A percentile compares a stretch with the other conserved stretches of the same genome.
These are phyloP conservation scores for Branchipolynoe longqiensis DNA, from an alignment of 2,888 invertebrate genomes.

Conservation along the genomic window DNA sequence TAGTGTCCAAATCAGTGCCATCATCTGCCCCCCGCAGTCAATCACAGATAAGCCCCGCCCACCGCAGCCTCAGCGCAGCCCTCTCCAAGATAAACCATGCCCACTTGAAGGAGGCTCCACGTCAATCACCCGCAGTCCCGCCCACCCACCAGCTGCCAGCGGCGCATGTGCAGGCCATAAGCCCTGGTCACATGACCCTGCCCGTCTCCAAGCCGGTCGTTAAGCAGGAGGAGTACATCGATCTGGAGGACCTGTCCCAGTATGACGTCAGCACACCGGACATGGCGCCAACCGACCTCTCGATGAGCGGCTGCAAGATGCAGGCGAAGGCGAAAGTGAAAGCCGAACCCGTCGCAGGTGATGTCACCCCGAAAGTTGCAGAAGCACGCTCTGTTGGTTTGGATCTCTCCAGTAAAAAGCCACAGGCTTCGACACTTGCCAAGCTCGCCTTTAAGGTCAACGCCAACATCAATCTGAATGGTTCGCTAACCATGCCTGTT, in stretches of 20 bases:
- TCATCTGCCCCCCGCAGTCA: too few species aligned
- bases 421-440: conserved; percentile 59
- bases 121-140: not conserved
- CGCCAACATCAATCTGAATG: conserved; percentile 70
- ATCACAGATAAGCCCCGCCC: not conserved
- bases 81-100: not conserved
- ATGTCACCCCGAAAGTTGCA: not conserved
- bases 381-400: not conserved
- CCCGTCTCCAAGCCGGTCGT: not conserved
- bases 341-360: not conserved
- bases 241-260: conserved; percentile 60
- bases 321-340: not conserved
- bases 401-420: conserved; percentile 38
- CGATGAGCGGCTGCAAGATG: not conserved
- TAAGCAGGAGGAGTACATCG: conserved; percentile 60
- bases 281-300: conserved; percentile 25
- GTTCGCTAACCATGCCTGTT: conserved; percentile 75
- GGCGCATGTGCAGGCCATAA: not conserved
- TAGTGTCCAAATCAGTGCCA: too few species aligned
- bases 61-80: not conserved
- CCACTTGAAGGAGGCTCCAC: not conserved
- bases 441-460: conserved; percentile 64
- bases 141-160: not conserved
- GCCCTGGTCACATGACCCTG: conserved; percentile 52
- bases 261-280: not conserved